A percentile compares a stretch with the other conserved stretches of the same genome.
These are phyloP conservation scores for Parauchenoglanis ngamensis DNA, from an alignment of 2,797 vertebrate genomes.

Conservation along the genomic window DNA sequence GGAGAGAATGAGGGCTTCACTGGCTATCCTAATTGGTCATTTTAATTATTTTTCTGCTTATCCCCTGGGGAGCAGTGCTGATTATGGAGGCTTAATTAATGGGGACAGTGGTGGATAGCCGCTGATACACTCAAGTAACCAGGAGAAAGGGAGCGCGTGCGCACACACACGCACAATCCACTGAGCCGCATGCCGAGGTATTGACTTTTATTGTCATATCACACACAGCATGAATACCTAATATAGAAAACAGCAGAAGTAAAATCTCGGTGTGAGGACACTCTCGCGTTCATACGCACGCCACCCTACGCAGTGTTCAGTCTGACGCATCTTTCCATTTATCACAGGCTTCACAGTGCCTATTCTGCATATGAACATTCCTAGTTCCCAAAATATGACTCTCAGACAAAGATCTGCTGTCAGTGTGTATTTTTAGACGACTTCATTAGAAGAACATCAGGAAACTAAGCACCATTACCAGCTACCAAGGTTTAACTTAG, in stretches of 20 bases:
- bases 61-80: slow-evolving; percentile 69
- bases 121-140: slow-evolving; percentile 54
- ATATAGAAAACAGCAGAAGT: slow-evolving; percentile 36
- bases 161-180: slow-evolving; percentile 60
- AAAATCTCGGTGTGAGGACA: slow-evolving; percentile 7
- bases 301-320: background rate
- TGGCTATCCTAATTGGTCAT: slow-evolving; percentile 77
- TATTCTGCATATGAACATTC: background rate
- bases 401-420: background rate
- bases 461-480: background rate
- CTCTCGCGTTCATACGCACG: background rate
- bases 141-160: slow-evolving; percentile 14
- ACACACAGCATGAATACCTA: slow-evolving; percentile 20
- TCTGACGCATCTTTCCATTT: slow-evolving; percentile 5
- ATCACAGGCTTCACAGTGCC: background rate
- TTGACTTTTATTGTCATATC: slow-evolving; percentile 35
- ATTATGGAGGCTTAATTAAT: slow-evolving; percentile 81
- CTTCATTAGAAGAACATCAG: background rate
- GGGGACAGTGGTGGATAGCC: slow-evolving; percentile 72
- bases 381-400: background rate
- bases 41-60: slow-evolving; percentile 79
- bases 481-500: background rate
- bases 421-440: background rate
- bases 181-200: slow-evolving; percentile 7
- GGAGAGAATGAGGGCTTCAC: slow-evolving; percentile 49